Conservation (phyloP, 2,888 invertebrate genomes). For the Balanococcus diminutus region DNA sequence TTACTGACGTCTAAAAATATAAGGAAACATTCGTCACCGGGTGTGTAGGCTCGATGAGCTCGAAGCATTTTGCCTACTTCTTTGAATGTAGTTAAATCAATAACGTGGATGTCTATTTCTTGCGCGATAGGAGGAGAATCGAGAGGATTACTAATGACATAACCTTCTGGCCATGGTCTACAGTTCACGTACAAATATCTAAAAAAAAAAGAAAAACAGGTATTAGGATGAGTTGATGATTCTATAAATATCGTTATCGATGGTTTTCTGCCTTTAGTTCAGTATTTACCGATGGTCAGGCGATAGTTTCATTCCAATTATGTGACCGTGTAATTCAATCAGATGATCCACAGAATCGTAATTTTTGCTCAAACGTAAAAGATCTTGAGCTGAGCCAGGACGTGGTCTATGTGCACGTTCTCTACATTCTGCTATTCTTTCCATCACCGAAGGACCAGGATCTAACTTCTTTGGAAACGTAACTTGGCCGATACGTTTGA, state of each 20-base stretch:
- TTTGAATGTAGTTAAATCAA: slow-evolving; percentile 77
- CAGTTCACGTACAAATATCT: slow-evolving; percentile 83
- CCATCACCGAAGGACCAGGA: slow-evolving; percentile 72
- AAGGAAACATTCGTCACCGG: slow-evolving; percentile 84
- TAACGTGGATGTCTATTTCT: slow-evolving; percentile 86
- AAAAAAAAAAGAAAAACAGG: background rate
- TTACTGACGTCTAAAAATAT: slow-evolving; percentile 83
- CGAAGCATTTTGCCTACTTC: slow-evolving; percentile 79
- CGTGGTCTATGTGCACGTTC: slow-evolving; percentile 63
- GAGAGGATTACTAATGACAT: slow-evolving; percentile 75
- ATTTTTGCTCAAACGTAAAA: slow-evolving; percentile 70
- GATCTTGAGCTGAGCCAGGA: slow-evolving; percentile 64
- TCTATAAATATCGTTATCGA: slow-evolving; percentile 27
- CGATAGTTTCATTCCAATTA: slow-evolving; percentile 84
- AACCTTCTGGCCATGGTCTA: slow-evolving; percentile 80
- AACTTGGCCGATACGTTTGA: slow-evolving; percentile 74
- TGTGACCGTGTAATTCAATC: slow-evolving; percentile 83
- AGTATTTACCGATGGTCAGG: slow-evolving; percentile 69
- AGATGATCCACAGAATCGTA: slow-evolving; percentile 79
- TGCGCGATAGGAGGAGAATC: slow-evolving; percentile 84
- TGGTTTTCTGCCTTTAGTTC: background rate
- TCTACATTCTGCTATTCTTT: slow-evolving; percentile 68
- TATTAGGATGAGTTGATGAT: slow-evolving; percentile 57
- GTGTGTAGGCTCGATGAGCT: slow-evolving; percentile 81
- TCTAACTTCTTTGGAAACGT: slow-evolving; percentile 72